Evolutionary conservation across 2,797 vertebrate species (phyloP), one percentile per base, ranked within the genome.

Genomic region (Anguilla pacifica): DNA sequence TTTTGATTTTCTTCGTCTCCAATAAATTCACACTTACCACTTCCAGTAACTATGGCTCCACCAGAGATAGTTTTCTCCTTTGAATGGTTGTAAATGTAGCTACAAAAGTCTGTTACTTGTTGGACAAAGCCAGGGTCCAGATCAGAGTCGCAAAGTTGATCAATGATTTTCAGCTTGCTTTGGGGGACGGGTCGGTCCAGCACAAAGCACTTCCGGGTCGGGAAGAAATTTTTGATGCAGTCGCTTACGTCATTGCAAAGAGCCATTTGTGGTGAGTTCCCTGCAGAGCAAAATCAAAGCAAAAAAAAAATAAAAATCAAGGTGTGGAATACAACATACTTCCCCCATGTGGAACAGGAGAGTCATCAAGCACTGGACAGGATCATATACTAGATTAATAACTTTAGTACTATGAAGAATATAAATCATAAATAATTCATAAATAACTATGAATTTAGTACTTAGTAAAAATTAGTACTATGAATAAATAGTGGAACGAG

Each of bases 191-290:
- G 95, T 0, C 6, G 84, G 13, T 94, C 91, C 85, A 95, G 94
- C 61, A 93, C 86, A 88, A 94, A 95, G 86, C 94, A 94, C 87
- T 94, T 94, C 84, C 89, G 93, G n/a, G 86, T 77, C 31, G 89
- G 92, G 87, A 95, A 95, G 86, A 90, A 95, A 22, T 74, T 74
- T 25, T 83, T 51, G 55, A 88, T 88, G 39, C 87, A 84, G 25
- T 77, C 51, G 28, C 82, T 70, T 10, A 83, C 35, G 15, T 53
- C 67, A 51, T 88, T 85, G 67, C 64, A 77, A 82, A 4, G 1
- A 17, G 11, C 19, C 6, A 84, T 31, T n/a, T 35, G 6, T 74
- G 17, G 39, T 43, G 51, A 74, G 35, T 6, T 13, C 2, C 88
- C 86, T 85, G 53, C 7, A 74, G 22, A 46, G 0, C 53, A 64